A percentile compares a stretch with the other conserved stretches of the same genome.
Evolutionary conservation across 2,113 vertebrate species (phyloP).

Genomic region (Baryphthengus martii): DNA sequence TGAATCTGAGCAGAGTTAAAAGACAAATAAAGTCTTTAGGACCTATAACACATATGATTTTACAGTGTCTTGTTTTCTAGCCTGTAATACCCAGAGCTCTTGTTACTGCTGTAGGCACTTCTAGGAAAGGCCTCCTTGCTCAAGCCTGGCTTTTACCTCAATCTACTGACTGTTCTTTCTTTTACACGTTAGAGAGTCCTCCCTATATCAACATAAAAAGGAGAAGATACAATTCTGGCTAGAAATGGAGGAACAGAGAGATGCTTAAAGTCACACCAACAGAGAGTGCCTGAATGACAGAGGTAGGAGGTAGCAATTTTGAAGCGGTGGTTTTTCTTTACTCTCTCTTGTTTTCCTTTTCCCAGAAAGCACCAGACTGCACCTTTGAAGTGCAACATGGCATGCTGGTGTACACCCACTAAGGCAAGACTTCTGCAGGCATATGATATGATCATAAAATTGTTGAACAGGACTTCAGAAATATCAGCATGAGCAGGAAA

Average conservation of each 20-base stretch:
- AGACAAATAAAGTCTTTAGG: neutral
- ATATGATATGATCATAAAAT: neutral
- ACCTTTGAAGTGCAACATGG: neutral
- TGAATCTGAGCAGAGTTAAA: conserved; percentile 70
- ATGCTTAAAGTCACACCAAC: neutral
- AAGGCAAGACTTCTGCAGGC: neutral
- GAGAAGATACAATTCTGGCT: neutral
- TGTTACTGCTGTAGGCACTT: neutral
- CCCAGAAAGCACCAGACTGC: neutral
- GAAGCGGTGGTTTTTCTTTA: neutral
- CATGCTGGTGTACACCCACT: neutral
- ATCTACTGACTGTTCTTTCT: neutral
- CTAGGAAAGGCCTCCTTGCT: neutral
- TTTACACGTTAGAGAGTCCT: neutral
- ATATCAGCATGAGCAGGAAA: neutral
- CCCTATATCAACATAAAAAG: neutral
- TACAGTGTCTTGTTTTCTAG: neutral
- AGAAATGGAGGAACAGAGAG: neutral
- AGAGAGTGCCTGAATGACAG: neutral
- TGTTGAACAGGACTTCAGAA: neutral
- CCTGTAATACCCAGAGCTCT: neutral
- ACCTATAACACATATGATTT: neutral
- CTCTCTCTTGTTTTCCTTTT: neutral
- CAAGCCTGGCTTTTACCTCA: neutral
- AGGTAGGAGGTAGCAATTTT: neutral